Conservation (phyloP, 2,113 vertebrate species). For the Alouatta palliata region DNA sequence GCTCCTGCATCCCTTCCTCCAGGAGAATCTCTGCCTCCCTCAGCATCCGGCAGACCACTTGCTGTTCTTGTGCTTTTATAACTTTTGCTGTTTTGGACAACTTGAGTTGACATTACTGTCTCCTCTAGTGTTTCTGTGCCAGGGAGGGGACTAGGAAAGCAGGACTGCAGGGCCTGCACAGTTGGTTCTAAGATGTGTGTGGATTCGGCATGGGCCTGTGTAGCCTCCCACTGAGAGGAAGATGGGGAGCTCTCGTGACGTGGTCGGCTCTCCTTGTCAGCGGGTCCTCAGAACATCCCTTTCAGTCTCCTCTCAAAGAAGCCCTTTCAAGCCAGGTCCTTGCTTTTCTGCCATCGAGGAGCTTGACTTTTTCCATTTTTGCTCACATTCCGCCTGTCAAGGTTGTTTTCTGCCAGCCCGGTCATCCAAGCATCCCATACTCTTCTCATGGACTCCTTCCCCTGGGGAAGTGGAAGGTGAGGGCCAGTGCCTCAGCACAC, state of each 20-base stretch:
- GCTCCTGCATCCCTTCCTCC: not conserved
- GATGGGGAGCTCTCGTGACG: not conserved
- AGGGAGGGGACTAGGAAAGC: not conserved
- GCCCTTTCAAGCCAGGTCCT: not conserved
- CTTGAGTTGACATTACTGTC: fast-evolving
- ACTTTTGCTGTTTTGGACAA: not conserved
- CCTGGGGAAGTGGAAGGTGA: not conserved
- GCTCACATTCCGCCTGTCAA: not conserved
- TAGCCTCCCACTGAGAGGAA: not conserved
- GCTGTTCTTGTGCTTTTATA: not conserved
- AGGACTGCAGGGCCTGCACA: not conserved
- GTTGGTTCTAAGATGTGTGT: fast-evolving
- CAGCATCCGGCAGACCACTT: not conserved
- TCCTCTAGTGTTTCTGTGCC: not conserved
- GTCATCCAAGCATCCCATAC: not conserved
- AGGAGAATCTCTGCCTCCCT: not conserved
- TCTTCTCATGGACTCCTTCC: not conserved
- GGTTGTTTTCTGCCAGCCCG: not conserved
- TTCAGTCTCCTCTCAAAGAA: not conserved
- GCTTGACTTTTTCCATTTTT: not conserved
- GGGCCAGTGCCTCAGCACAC: fast-evolving
- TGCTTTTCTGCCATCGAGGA: not conserved
- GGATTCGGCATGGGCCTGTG: not conserved
- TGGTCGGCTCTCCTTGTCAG: not conserved
- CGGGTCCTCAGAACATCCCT: not conserved